Evolutionary conservation across 2,888 invertebrate species (phyloP).

Genomic region (Drosophila formosana): DNA sequence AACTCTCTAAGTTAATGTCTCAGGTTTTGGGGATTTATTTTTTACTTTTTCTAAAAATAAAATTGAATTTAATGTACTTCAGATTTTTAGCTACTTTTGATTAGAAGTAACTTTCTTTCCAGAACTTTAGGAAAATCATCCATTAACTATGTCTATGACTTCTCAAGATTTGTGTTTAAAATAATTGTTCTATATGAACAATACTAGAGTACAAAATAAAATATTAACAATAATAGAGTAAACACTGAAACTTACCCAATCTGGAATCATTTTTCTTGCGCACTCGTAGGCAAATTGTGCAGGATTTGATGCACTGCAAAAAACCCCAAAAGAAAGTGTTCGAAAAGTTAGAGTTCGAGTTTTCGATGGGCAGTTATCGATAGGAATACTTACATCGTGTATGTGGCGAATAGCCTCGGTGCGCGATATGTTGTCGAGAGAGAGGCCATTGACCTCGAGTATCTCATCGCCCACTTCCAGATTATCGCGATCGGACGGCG

Average conservation of each 20-base stretch:
- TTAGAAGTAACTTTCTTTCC: too few relatives aligned
- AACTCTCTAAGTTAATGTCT: too few relatives aligned
- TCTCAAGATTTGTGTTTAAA: too few relatives aligned
- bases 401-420: slow-evolving; percentile 97
- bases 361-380: neutral
- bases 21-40: too few relatives aligned
- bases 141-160: too few relatives aligned
- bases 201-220: too few relatives aligned
- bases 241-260: slow-evolving; percentile 89
- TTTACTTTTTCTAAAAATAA: too few relatives aligned
- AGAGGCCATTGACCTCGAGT: slow-evolving; percentile 97
- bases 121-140: too few relatives aligned
- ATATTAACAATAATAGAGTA: too few relatives aligned
- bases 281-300: slow-evolving; percentile 97
- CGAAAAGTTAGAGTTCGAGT: neutral
- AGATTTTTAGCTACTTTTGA: too few relatives aligned
- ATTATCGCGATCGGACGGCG: slow-evolving; percentile 96
- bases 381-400: slow-evolving; percentile 91
- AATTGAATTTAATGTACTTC: too few relatives aligned
- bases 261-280: slow-evolving; percentile 94
- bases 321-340: slow-evolving; percentile 84
- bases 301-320: slow-evolving; percentile 95
- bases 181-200: too few relatives aligned
- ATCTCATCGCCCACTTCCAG: slow-evolving; percentile 98
- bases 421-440: slow-evolving; percentile 95